Evolutionary conservation across 2,113 vertebrate species (phyloP).

Genomic region (Oreotrochilus melanogaster): DNA sequence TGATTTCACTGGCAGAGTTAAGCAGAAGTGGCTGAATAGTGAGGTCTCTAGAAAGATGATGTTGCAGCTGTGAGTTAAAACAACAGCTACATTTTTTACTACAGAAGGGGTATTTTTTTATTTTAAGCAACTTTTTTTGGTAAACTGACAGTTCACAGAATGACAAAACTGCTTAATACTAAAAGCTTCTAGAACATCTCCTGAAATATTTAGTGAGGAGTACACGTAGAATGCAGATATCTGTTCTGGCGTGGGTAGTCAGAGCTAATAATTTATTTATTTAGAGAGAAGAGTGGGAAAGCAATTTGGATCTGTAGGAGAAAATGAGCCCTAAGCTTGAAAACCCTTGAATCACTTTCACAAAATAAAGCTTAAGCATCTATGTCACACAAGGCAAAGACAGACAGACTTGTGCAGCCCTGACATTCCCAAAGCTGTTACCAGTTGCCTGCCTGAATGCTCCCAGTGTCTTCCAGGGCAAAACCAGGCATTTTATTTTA

Average conservation of each 20-base stretch:
- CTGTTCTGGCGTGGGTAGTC: slow-evolving; percentile 31
- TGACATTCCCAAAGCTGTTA: neutral
- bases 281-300: slow-evolving; percentile 32
- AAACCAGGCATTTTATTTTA: neutral
- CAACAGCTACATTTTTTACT: slow-evolving; percentile 17
- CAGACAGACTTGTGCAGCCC: neutral
- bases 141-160: slow-evolving; percentile 42
- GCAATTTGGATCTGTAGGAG: slow-evolving; percentile 24
- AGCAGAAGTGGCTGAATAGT: neutral
- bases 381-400: neutral
- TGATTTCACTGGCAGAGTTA: neutral
- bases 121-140: slow-evolving; percentile 36
- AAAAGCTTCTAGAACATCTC: slow-evolving; percentile 31
- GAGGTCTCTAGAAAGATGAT: neutral
- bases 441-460: neutral
- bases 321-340: slow-evolving; percentile 5
- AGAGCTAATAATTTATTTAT: slow-evolving; percentile 66
- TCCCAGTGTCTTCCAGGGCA: neutral
- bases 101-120: neutral
- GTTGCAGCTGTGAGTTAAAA: slow-evolving; percentile 22
- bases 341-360: slow-evolving; percentile 21
- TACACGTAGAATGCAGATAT: neutral
- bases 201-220: slow-evolving; percentile 65
- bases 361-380: neutral
- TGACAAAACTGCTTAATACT: slow-evolving; percentile 62